Percentiles rank a stretch among this genome's conserved stretches.
Conservation (phyloP, 2,888 invertebrate genomes). For the Andrena praecox region DNA sequence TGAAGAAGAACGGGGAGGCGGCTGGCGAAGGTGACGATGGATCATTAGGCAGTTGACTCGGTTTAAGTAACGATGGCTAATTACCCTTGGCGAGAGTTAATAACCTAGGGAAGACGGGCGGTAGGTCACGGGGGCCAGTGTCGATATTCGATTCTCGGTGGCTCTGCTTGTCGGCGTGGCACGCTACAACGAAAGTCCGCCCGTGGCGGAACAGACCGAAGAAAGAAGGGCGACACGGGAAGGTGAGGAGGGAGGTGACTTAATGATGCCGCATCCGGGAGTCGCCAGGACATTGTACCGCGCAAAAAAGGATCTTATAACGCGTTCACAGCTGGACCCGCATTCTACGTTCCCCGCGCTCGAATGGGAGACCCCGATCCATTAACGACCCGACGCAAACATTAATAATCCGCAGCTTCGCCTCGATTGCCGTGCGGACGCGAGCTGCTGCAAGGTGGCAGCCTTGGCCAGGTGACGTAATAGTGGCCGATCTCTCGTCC, state of each 20-base stretch:
- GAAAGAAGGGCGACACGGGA: constrained; percentile 33
- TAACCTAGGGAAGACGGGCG: constrained; percentile 68
- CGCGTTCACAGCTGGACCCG: constrained; percentile 80
- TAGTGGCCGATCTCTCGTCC: constrained; percentile 51
- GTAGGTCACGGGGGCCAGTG: constrained; percentile 46
- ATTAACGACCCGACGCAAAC: constrained; percentile 75
- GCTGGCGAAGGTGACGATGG: constrained; percentile 75
- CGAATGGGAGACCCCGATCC: constrained; percentile 75
- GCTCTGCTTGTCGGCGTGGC: constrained; percentile 12
- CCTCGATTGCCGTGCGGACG: constrained; percentile 66
- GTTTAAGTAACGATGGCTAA: constrained; percentile 74
- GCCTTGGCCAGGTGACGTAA: constrained; percentile 73
- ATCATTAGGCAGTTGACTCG: constrained; percentile 78
- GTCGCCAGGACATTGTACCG: constrained; percentile 78
- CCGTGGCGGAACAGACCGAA: constrained; percentile 27
- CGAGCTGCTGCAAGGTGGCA: constrained; percentile 70
- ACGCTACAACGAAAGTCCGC: constrained; percentile 38
- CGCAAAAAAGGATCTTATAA: constrained; percentile 77
- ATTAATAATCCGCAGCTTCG: constrained; percentile 76
- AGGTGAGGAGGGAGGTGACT: constrained; percentile 61
- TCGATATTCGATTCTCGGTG: constrained; percentile 62
- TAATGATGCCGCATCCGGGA: constrained; percentile 82
- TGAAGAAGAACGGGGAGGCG: constrained; percentile 6
- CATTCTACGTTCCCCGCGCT: constrained; percentile 73
- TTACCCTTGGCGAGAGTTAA: constrained; percentile 75